Evolutionary conservation across 2,797 vertebrate species (phyloP).

Genomic region (Lithobates pipiens): DNA sequence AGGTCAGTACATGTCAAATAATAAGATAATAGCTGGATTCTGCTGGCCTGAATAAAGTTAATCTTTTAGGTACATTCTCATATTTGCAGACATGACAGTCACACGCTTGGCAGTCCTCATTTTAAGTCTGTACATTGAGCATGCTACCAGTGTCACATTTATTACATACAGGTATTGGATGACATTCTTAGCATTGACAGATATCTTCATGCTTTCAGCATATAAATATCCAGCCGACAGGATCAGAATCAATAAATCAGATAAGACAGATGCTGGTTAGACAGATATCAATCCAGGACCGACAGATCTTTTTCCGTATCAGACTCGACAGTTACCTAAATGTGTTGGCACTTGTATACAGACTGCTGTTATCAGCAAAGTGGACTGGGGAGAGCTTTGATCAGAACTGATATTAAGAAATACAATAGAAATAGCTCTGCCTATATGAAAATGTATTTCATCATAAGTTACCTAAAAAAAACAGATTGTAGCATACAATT

Average conservation of each 20-base stretch:
- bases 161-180: constrained; percentile 7
- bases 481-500: no score
- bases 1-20: no score
- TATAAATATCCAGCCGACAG: constrained; percentile 22
- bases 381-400: background rate
- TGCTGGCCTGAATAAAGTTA: no score
- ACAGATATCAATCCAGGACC: background rate
- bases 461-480: no score
- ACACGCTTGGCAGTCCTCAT: background rate
- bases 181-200: background rate
- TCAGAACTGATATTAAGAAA: background rate
- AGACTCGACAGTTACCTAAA: background rate
- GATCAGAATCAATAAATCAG: background rate
- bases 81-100: background rate
- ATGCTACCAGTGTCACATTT: background rate
- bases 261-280: constrained; percentile 10
- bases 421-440: background rate
- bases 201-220: background rate
- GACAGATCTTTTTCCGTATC: background rate
- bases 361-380: background rate
- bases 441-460: no score
- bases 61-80: no score
- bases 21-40: no score
- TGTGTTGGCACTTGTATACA: background rate
- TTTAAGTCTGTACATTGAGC: background rate